Percentiles rank a stretch among this genome's conserved stretches.
Evolutionary conservation across 2,888 invertebrate genomes (phyloP).

Genomic region (Hyppa rectilinea): DNA sequence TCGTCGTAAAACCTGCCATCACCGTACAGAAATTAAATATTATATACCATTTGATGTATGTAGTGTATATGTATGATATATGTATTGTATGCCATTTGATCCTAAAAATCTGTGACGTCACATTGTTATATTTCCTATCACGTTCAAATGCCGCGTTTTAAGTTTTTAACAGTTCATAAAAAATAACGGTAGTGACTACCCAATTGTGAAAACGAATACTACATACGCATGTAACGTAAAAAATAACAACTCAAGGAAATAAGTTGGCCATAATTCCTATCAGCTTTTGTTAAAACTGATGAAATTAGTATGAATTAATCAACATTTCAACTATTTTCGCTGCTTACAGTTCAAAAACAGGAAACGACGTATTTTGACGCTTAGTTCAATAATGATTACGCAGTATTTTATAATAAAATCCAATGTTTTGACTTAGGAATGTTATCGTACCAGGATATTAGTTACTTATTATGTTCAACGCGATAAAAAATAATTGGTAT

Average conservation of each 20-base stretch:
- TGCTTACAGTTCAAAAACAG: conserved; percentile 7
- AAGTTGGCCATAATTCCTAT: background rate
- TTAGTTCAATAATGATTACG: background rate
- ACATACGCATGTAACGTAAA: too few species aligned
- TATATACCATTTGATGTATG: too few species aligned
- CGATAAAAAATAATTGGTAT: conserved; percentile 69
- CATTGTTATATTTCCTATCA: too few species aligned
- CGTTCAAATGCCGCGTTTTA: too few species aligned
- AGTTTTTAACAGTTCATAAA: too few species aligned
- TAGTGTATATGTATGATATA: too few species aligned
- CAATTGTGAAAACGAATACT: too few species aligned
- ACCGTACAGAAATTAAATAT: too few species aligned
- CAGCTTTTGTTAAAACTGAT: background rate
- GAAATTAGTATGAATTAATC: background rate
- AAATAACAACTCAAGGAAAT: background rate
- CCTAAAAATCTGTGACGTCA: too few species aligned
- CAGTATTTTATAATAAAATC: conserved; percentile 53
- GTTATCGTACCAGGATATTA: conserved; percentile 64
- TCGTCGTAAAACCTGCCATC: too few species aligned
- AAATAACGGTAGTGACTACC: too few species aligned
- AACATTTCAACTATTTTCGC: conserved; percentile 10
- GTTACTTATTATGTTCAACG: conserved; percentile 49
- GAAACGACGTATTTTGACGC: conserved; percentile 19
- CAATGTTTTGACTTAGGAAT: conserved; percentile 40
- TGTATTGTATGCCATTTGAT: too few species aligned